Conservation (phyloP, 2,797 vertebrate genomes). For the Alosa sapidissima region DNA sequence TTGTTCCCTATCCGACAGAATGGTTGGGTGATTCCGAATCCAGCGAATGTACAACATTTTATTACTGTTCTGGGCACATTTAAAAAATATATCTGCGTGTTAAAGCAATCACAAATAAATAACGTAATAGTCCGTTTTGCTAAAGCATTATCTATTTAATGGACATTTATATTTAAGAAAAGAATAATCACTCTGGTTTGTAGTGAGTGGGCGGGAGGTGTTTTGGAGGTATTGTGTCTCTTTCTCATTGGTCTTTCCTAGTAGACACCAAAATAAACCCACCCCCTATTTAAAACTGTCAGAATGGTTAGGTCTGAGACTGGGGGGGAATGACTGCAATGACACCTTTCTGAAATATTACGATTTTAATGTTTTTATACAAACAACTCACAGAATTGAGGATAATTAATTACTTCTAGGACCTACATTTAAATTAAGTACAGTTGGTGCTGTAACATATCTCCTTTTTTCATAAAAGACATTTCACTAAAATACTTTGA, state of each 20-base stretch:
- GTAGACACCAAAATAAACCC: background rate
- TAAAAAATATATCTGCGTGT: background rate
- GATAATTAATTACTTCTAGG: conserved; percentile 26
- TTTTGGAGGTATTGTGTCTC: conserved; percentile 55
- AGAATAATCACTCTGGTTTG: background rate
- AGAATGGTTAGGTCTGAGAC: background rate
- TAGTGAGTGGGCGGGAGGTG: conserved; percentile 10
- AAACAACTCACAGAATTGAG: conserved; percentile 13
- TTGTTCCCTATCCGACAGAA: background rate
- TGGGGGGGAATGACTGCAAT: background rate
- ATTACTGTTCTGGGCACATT: background rate
- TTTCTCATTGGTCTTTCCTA: conserved; percentile 57
- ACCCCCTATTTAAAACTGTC: background rate
- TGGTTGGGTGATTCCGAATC: background rate
- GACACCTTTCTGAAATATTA: background rate
- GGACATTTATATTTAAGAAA: background rate
- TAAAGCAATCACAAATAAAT: background rate
- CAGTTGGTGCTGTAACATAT: conserved; percentile 10
- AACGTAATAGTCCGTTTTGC: background rate
- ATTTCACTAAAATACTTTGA: conserved; percentile 8
- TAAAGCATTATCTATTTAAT: background rate
- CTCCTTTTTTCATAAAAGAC: conserved; percentile 16
- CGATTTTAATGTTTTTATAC: conserved; percentile 20
- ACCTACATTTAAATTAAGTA: conserved; percentile 28
- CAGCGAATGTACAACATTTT: background rate